These are phyloP conservation scores for Stegodyphus dumicola DNA, from an alignment of 1,140 invertebrate genomes.

Conservation along the genomic window DNA sequence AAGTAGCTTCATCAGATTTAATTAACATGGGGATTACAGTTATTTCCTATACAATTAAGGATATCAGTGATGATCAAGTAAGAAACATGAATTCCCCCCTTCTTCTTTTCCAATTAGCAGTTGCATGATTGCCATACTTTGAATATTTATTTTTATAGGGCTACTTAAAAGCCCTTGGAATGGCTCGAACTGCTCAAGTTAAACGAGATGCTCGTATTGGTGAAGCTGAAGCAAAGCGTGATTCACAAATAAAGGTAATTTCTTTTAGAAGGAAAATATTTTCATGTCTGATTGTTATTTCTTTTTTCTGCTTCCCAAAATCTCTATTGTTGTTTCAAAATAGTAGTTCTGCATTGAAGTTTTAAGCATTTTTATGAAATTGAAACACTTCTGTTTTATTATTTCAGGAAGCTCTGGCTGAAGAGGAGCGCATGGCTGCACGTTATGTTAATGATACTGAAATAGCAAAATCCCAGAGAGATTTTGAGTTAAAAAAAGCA, in stretches of 20 bases:
- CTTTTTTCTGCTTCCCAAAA: background rate
- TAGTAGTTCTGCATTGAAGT: no score
- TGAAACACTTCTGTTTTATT: background rate
- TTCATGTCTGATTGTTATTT: background rate
- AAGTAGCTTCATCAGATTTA: slow-evolving; percentile 91
- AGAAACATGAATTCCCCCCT: background rate
- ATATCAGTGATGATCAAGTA: slow-evolving; percentile 87
- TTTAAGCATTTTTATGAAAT: no score
- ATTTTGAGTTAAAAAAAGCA: slow-evolving; percentile 97
- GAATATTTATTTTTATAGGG: slow-evolving; percentile 75
- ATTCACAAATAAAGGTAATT: slow-evolving; percentile 81
- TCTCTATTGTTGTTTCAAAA: no score
- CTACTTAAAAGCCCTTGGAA: slow-evolving; percentile 93
- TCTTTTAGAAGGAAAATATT: no score
- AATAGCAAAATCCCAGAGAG: slow-evolving; percentile 94
- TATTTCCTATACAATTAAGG: slow-evolving; percentile 97
- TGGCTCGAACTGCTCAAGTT: slow-evolving; percentile 96
- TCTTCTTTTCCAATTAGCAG: no score
- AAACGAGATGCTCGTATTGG: slow-evolving; percentile 96
- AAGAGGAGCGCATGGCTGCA: slow-evolving; percentile 93
- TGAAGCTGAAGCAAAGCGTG: slow-evolving; percentile 87
- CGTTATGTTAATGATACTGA: slow-evolving; percentile 89
- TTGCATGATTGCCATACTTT: no score
- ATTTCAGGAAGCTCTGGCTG: slow-evolving; percentile 83
- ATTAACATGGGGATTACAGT: slow-evolving; percentile 99